These are phyloP conservation scores for Coreoperca whiteheadi DNA, from an alignment of 2,113 vertebrate species.

Conservation along the genomic window DNA sequence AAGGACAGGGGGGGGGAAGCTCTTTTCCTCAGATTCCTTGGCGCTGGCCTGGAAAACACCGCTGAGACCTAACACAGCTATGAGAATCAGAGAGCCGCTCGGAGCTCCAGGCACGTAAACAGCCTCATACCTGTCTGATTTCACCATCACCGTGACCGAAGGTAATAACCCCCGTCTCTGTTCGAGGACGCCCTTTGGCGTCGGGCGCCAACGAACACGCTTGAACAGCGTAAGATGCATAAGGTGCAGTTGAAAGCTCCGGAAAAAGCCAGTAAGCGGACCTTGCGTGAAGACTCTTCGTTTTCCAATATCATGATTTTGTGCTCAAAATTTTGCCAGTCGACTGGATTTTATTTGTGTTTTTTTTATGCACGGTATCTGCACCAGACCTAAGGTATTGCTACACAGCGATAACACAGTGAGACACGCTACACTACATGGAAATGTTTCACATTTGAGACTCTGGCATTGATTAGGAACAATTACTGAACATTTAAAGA, in stretches of 20 bases:
- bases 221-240: too few species aligned
- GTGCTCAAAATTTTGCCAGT: not conserved
- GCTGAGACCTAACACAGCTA: slow-evolving; percentile 16
- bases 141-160: not conserved
- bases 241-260: not conserved
- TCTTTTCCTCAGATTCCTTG: slow-evolving; percentile 33
- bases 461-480: not conserved
- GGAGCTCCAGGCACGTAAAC: not conserved
- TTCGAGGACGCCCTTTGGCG: not conserved
- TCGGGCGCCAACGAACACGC: too few species aligned
- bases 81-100: slow-evolving; percentile 7
- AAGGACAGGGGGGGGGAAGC: not conserved
- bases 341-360: not conserved
- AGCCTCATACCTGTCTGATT: not conserved
- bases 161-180: too few species aligned
- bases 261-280: not conserved
- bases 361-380: not conserved
- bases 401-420: too few species aligned
- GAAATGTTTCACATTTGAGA: not conserved
- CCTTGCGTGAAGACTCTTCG: too few species aligned
- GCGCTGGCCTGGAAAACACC: slow-evolving; percentile 37
- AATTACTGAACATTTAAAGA: not conserved
- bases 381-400: not conserved
- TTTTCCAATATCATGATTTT: not conserved
- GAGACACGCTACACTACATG: not conserved